A percentile compares a stretch with the other conserved stretches of the same genome.
phyloP scores from a whole-genome alignment of 2,797 vertebrate genomes.

The Paguma larvata region DNA sequence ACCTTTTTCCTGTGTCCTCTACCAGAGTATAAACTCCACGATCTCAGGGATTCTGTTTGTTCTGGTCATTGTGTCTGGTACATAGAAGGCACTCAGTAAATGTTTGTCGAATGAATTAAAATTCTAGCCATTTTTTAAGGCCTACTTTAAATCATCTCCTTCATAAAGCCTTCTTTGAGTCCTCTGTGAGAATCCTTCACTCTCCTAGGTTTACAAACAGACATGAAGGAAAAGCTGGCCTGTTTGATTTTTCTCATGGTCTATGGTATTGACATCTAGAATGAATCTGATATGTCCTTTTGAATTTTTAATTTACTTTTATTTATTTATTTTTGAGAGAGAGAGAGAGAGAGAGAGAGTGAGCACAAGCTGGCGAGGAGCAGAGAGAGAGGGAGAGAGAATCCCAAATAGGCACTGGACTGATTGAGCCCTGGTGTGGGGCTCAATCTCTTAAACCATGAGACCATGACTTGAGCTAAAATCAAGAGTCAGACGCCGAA shows the following conservation, averaged over 20 bases:
- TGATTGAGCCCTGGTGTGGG: too few species aligned
- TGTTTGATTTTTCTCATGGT: not conserved
- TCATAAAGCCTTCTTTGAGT: constrained; percentile 35
- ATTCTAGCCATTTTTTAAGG: not conserved
- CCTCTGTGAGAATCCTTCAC: constrained; percentile 25
- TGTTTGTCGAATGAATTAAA: constrained; percentile 30
- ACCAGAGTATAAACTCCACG: not conserved
- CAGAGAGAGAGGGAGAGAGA: too few species aligned
- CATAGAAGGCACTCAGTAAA: constrained; percentile 21
- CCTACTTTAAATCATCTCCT: constrained; percentile 43
- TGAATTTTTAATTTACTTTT: not conserved
- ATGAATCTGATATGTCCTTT: not conserved
- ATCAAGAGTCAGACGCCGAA: too few species aligned
- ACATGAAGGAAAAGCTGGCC: not conserved
- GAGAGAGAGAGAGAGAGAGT: too few species aligned
- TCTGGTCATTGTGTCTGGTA: not conserved
- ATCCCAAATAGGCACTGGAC: too few species aligned
- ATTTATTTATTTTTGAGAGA: too few species aligned
- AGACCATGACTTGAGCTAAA: too few species aligned
- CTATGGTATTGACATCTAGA: not conserved
- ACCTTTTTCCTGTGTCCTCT: not conserved
- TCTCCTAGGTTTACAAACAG: not conserved
- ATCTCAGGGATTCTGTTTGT: not conserved
- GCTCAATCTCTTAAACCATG: too few species aligned
- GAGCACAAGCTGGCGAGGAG: too few species aligned